A percentile compares a stretch with the other conserved stretches of the same genome.
phyloP scores from a whole-genome alignment of 2,888 invertebrate genomes.

The Sisyra terminalis region DNA sequence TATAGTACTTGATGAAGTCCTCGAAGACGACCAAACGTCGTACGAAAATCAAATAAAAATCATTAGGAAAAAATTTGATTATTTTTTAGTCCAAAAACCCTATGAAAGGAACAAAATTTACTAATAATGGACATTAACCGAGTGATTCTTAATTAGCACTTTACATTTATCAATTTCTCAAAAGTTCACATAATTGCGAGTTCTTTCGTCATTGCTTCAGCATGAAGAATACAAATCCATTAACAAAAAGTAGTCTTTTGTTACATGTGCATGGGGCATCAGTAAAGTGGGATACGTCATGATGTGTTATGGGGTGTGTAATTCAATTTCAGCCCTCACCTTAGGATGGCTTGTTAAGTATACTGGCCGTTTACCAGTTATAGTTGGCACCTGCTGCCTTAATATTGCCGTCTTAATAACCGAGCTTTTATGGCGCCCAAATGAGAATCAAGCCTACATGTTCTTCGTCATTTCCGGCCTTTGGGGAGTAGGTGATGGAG shows the following conservation, averaged over 20 bases:
- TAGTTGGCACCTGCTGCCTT: slow-evolving; percentile 35
- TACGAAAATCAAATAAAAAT: too few species aligned
- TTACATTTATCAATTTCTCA: too few species aligned
- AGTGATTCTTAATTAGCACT: too few species aligned
- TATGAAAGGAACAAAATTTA: too few species aligned
- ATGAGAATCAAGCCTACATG: slow-evolving; percentile 28
- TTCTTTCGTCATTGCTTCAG: too few species aligned
- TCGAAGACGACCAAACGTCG: too few species aligned
- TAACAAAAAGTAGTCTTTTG: slow-evolving; percentile 36
- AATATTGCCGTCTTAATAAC: slow-evolving; percentile 36
- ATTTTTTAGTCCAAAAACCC: too few species aligned
- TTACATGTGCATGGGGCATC: slow-evolving; percentile 41
- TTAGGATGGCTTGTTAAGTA: slow-evolving; percentile 32
- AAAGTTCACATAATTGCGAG: too few species aligned
- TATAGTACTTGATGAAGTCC: too few species aligned
- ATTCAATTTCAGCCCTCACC: slow-evolving; percentile 38
- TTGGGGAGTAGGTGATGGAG: slow-evolving; percentile 47
- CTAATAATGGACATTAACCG: too few species aligned
- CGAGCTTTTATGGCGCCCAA: slow-evolving; percentile 40
- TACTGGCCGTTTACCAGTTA: slow-evolving; percentile 45
- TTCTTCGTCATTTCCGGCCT: slow-evolving; percentile 39
- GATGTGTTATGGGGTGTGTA: slow-evolving; percentile 45
- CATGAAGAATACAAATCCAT: too few species aligned
- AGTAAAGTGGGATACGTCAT: slow-evolving; percentile 50
- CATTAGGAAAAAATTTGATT: too few species aligned